Evolutionary conservation across 2,113 vertebrate genomes (phyloP).

Genomic region (Arizona elegans): DNA sequence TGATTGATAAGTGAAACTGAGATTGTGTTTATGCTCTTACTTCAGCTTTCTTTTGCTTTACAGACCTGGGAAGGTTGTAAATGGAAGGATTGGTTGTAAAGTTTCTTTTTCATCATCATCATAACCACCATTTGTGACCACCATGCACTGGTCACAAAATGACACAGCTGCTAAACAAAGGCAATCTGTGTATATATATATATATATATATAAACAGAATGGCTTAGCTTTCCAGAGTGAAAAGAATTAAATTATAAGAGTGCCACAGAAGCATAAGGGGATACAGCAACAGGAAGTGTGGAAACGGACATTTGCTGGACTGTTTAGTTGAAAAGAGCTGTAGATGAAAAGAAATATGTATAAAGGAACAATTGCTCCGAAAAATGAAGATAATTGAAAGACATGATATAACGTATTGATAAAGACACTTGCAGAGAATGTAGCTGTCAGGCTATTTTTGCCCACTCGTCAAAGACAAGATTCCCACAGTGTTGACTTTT

Average conservation of each 20-base stretch:
- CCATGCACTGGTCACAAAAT: background rate
- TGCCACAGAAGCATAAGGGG: background rate
- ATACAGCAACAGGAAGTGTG: background rate
- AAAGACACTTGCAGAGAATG: background rate
- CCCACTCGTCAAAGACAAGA: background rate
- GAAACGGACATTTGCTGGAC: background rate
- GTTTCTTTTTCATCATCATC: background rate
- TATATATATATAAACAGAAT: background rate
- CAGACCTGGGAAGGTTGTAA: background rate
- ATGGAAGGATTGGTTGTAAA: background rate
- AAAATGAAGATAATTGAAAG: background rate
- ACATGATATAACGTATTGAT: background rate
- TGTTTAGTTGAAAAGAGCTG: background rate
- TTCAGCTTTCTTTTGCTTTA: background rate
- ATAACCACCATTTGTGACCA: background rate
- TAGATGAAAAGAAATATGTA: background rate
- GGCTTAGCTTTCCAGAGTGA: background rate
- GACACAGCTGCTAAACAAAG: background rate
- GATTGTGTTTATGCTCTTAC: background rate
- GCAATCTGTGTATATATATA: background rate
- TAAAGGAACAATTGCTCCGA: background rate
- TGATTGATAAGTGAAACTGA: background rate
- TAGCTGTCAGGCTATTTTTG: background rate
- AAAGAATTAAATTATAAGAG: background rate
- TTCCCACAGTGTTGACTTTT: background rate